Base-by-base conservation (phyloP, 2,888 invertebrate genomes). In the Xanthia icteritia region DNA sequence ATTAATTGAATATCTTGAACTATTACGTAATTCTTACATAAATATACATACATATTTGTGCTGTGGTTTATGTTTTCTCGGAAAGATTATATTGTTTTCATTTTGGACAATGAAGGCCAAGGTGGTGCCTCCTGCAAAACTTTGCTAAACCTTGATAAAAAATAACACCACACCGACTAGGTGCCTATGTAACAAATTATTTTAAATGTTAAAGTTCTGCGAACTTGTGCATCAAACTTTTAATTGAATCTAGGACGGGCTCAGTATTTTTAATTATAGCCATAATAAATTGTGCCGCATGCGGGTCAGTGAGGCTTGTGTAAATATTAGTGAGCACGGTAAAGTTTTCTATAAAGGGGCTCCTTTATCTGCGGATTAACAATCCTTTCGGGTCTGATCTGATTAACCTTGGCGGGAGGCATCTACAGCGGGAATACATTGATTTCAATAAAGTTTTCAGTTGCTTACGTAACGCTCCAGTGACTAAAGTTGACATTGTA, bases 391-490 rank as follows among this genome's bases (percentile, higher is more conserved):
- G 31, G 36, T 76, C 39, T 77, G 73, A 77, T 73, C 71, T 51
- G 73, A 82, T 69, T 79, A 86, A 79, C 71, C 82, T 79, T 82
- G 69, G 54, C 58, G 67, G 51, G 68, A 76, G 51, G 42, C 75
- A 77, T 76, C 77, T 39, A 72, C 58, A 65, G 51, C 54, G 9
- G 36, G 23, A 63, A 81, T 56, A 79, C 77, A 82, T 86, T 77
- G 76, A 85, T 82, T 84, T 65, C 73, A 82, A 82, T 79, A 73
- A 81, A 76, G 74, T 78, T 79, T 76, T 77, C 77, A 68, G 56
- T 76, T 68, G 64, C 77, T 85, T 86, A 86, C 77, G 79, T 85
- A 87, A 86, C 85, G 39, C 48, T 42, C 31, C 11, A 73, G 74
- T 70, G 61, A 76, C 72, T 72, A n/a, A 73, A 76, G 73, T 79